Evolutionary conservation across 1,140 invertebrate genomes (phyloP), one percentile per base, ranked within the genome.

Genomic region (Heliconius hewitsoni): DNA sequence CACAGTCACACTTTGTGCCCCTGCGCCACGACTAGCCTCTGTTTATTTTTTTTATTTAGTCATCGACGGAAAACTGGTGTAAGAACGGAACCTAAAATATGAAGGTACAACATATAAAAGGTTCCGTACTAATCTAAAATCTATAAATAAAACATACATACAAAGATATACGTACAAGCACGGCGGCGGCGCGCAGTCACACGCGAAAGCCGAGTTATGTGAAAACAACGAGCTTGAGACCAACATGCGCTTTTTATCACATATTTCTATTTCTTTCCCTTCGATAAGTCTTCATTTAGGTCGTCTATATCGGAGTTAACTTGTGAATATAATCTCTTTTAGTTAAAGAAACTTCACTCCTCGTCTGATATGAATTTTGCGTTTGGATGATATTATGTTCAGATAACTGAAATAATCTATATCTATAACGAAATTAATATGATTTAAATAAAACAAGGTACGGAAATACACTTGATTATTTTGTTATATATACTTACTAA

Each of bases 131-230:
- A 19, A 55, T 2, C 19, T 9, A n/a, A 57, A 9, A 6, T 57
- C 8, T 66, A 16, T 30, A 66, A 66, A 30, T 1, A 66, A 30
- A 13, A 27, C 23, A 52, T 52, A 52, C 6, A 8, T 50, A 50
- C 30, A 30, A 30, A 30, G 30, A 30, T 23, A 23, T 23, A 23
- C 13, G 0, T 46, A n/a, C 1, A 23, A 39, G 73, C 27, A 9
- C 52, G 8, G 0, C n/a, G 23, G n/a, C 37, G 19, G 18, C n/a
- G 52, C 34, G 30, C 57, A 4, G 55, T 23, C 74, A 13, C 74
- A 34, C 74, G 74, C 74, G 74, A 76, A 76, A 76, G 74, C 60
- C 52, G 27, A 30, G 60, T 66, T 27, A 50, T 18, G 74, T 76
- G 74, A 70, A 76, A 76, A 52, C 34, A 39, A 4, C 73, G 16